A percentile compares a stretch with the other conserved stretches of the same genome.
phyloP scores from a whole-genome alignment of 2,797 vertebrate genomes.

The Myotis pilosus region DNA sequence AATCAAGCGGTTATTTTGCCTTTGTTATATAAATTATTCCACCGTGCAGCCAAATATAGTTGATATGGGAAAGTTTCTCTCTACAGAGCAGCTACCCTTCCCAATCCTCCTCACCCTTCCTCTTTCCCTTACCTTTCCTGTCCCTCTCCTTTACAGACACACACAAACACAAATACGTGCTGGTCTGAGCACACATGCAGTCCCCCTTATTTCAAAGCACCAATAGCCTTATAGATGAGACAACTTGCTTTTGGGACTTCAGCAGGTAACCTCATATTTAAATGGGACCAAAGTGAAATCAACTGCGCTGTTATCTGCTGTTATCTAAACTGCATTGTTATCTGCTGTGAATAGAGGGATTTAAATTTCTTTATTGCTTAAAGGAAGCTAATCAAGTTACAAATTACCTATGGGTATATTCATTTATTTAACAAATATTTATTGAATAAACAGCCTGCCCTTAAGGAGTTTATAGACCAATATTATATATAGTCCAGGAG shows the following conservation, averaged over 20 bases:
- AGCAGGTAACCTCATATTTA: background rate
- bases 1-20: background rate
- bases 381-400: slow-evolving; percentile 14
- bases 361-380: slow-evolving; percentile 36
- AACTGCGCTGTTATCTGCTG: background rate
- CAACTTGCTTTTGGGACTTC: background rate
- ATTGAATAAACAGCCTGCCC: background rate
- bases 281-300: background rate
- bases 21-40: background rate
- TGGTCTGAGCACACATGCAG: background rate
- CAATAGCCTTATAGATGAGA: background rate
- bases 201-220: background rate
- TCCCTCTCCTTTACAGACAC: background rate
- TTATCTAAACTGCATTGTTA: background rate
- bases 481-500: background rate
- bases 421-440: slow-evolving; percentile 46
- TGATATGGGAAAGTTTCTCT: background rate
- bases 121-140: background rate
- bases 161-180: background rate
- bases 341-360: background rate
- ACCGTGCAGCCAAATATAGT: background rate
- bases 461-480: background rate
- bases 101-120: background rate
- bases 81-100: background rate
- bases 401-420: background rate